A percentile compares a stretch with the other conserved stretches of the same genome.
phyloP scores from a whole-genome alignment of 2,113 vertebrate genomes.

The Campylomormyrus numenius region DNA sequence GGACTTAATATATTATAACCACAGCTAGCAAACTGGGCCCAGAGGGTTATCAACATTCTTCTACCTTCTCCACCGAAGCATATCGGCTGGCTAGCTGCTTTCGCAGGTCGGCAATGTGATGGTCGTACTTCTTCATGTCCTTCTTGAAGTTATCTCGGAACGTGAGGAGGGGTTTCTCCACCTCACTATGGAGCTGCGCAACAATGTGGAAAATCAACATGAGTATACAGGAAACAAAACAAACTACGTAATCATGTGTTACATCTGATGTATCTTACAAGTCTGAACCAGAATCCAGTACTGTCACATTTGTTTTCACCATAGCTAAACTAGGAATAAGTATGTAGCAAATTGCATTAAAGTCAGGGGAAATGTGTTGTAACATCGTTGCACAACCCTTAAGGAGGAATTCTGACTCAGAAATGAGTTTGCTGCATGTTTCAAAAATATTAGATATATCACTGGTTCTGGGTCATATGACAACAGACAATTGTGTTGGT shows the following conservation, averaged over 20 bases:
- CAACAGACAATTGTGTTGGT: background rate
- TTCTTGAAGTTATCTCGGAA: slow-evolving; percentile 98
- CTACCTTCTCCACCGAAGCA: slow-evolving; percentile 82
- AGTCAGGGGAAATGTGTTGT: background rate
- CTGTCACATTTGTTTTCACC: background rate
- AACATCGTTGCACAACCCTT: background rate
- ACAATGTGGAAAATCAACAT: background rate
- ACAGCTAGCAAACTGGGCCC: background rate
- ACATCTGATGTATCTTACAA: background rate
- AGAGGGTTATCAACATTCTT: background rate
- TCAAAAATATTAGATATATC: background rate
- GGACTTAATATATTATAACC: background rate
- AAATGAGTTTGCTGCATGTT: background rate
- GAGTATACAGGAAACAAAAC: background rate
- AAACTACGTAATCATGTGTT: background rate
- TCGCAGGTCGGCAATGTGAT: slow-evolving; percentile 84
- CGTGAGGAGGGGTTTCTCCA: slow-evolving; percentile 88
- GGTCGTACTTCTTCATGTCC: slow-evolving; percentile 95
- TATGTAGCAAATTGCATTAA: background rate
- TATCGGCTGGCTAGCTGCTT: slow-evolving; percentile 89
- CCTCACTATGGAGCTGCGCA: slow-evolving; percentile 85
- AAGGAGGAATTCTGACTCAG: background rate
- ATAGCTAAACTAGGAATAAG: background rate
- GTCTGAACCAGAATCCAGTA: background rate
- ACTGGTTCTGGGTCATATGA: background rate